These are phyloP conservation scores for Oreochromis niloticus DNA, from an alignment of 2,113 vertebrate genomes.

Conservation along the genomic window DNA sequence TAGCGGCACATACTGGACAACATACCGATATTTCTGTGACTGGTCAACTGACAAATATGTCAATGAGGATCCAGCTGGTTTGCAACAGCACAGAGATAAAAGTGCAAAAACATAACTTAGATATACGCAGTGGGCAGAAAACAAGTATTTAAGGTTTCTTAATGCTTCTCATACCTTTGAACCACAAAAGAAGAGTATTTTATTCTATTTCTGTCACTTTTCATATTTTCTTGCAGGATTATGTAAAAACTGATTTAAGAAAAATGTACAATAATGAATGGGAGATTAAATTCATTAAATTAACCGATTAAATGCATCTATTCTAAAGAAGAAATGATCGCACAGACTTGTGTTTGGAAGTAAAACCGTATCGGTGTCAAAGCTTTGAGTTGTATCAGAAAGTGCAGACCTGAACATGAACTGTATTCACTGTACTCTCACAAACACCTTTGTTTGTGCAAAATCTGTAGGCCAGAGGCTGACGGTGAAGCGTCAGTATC, in stretches of 20 bases:
- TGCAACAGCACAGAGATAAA: background rate
- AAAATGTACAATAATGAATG: background rate
- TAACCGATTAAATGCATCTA: background rate
- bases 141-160: background rate
- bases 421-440: background rate
- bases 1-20: background rate
- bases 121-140: background rate
- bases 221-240: background rate
- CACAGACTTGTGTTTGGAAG: background rate
- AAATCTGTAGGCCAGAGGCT: background rate
- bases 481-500: background rate
- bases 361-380: fast-evolving
- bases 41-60: background rate
- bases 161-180: background rate
- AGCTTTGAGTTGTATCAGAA: background rate
- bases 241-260: background rate
- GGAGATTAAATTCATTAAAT: background rate
- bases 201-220: background rate
- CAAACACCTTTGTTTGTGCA: background rate
- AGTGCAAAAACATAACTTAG: background rate
- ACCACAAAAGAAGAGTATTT: background rate
- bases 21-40: background rate
- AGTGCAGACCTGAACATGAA: background rate
- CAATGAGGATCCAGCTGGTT: background rate
- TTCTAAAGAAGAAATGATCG: background rate